phyloP scores from a whole-genome alignment of 2,113 vertebrate genomes.

The Rhagologus leucostigma region DNA sequence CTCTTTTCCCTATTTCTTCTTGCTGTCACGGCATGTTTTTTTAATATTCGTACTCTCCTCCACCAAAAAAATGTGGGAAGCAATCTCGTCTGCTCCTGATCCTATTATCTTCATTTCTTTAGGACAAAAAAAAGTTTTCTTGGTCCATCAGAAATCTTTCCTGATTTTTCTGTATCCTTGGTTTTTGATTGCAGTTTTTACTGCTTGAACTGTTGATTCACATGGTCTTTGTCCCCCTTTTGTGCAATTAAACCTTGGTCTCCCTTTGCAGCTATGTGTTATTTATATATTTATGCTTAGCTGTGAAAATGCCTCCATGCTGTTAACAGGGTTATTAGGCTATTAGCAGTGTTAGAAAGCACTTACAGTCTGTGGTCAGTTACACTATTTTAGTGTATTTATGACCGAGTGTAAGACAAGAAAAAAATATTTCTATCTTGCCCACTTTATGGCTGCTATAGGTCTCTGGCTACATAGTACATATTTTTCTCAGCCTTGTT shows the following conservation, averaged over 20 bases:
- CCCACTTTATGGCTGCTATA: background rate
- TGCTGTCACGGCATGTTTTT: background rate
- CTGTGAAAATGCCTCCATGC: background rate
- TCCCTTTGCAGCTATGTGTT: background rate
- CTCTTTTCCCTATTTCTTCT: background rate
- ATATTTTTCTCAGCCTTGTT: background rate
- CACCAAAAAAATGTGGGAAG: background rate
- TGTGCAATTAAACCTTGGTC: background rate
- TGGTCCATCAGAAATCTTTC: background rate
- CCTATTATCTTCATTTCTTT: background rate
- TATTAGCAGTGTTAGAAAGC: background rate
- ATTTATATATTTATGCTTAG: background rate
- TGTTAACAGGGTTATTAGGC: background rate
- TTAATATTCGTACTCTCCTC: background rate
- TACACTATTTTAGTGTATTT: background rate
- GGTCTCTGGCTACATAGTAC: background rate
- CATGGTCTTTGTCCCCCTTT: background rate
- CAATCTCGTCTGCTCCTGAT: background rate
- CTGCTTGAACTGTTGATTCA: background rate
- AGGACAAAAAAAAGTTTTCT: background rate
- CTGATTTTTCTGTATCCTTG: background rate
- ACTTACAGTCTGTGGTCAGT: background rate
- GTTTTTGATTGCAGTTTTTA: background rate
- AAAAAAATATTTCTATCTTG: background rate
- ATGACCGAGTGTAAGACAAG: background rate